Percentiles rank a stretch among this genome's conserved stretches.
phyloP scores from a whole-genome alignment of 2,888 invertebrate genomes.

The Drosophila borealis region DNA sequence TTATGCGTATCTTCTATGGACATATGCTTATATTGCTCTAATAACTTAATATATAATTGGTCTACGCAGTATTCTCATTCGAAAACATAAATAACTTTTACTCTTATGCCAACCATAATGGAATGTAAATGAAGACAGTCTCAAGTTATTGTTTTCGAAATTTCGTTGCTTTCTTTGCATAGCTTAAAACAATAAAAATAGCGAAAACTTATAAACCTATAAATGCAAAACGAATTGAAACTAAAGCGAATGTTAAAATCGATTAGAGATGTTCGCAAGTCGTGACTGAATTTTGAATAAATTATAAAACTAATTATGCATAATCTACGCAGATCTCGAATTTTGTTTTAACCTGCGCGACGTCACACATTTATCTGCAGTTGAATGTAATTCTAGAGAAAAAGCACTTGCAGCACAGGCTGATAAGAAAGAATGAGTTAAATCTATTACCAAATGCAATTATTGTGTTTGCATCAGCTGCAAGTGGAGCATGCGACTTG shows the following conservation, averaged over 20 bases:
- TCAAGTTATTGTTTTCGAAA: slow-evolving; percentile 54
- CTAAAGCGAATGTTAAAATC: slow-evolving; percentile 31
- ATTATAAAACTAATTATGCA: background rate
- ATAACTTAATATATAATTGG: slow-evolving; percentile 20
- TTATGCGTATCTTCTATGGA: slow-evolving; percentile 13
- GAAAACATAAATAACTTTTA: slow-evolving; percentile 72
- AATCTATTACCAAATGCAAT: slow-evolving; percentile 45
- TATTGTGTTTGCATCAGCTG: slow-evolving; percentile 15
- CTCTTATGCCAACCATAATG: slow-evolving; percentile 60
- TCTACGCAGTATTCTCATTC: slow-evolving; percentile 10
- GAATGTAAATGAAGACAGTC: slow-evolving; percentile 55
- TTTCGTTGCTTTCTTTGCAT: slow-evolving; percentile 63
- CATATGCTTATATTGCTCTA: slow-evolving; percentile 1
- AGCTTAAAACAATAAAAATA: slow-evolving; percentile 17
- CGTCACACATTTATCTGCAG: background rate
- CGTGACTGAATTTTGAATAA: slow-evolving; percentile 19
- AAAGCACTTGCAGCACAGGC: background rate
- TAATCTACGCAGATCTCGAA: background rate
- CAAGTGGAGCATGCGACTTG: slow-evolving; percentile 13
- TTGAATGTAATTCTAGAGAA: background rate
- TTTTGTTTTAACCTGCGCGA: slow-evolving; percentile 1
- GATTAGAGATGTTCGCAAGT: slow-evolving; percentile 29
- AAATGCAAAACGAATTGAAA: slow-evolving; percentile 27
- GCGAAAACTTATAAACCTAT: slow-evolving; percentile 14
- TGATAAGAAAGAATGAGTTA: slow-evolving; percentile 37